A percentile compares a stretch with the other conserved stretches of the same genome.
Evolutionary conservation across 2,113 vertebrate species (phyloP).

Genomic region (Struthidea cinerea): DNA sequence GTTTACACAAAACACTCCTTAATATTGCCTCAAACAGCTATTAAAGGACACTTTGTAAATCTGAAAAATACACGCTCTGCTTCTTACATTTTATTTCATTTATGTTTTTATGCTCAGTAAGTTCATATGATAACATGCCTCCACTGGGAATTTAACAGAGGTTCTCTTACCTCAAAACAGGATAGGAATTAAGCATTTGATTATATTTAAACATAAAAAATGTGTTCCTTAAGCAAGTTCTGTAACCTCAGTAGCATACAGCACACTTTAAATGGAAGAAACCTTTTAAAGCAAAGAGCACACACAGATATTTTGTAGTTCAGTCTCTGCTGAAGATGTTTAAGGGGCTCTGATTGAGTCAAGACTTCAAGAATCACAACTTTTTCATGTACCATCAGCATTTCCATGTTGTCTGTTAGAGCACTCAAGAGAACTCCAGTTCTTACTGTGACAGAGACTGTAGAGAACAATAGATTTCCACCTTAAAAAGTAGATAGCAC

Average conservation of each 20-base stretch:
- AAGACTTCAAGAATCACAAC: background rate
- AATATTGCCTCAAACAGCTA: slow-evolving; percentile 44
- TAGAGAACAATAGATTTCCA: background rate
- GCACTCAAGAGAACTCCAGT: background rate
- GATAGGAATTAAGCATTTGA: background rate
- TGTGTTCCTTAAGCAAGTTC: background rate
- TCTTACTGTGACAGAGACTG: background rate
- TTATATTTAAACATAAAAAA: background rate
- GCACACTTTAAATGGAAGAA: background rate
- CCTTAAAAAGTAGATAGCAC: background rate
- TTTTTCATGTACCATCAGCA: background rate
- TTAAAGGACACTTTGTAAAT: background rate
- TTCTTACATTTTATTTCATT: background rate
- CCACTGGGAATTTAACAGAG: background rate
- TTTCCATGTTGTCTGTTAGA: background rate
- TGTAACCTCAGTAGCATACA: background rate
- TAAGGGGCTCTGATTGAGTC: background rate
- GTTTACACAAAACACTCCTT: slow-evolving; percentile 53
- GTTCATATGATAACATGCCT: background rate
- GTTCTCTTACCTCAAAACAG: background rate
- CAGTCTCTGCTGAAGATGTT: background rate
- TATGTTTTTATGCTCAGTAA: background rate
- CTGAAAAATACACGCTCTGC: background rate
- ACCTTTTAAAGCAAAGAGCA: background rate
- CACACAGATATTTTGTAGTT: background rate